Base-by-base conservation (phyloP, 2,888 invertebrate species). In the Callosobruchus maculatus region DNA sequence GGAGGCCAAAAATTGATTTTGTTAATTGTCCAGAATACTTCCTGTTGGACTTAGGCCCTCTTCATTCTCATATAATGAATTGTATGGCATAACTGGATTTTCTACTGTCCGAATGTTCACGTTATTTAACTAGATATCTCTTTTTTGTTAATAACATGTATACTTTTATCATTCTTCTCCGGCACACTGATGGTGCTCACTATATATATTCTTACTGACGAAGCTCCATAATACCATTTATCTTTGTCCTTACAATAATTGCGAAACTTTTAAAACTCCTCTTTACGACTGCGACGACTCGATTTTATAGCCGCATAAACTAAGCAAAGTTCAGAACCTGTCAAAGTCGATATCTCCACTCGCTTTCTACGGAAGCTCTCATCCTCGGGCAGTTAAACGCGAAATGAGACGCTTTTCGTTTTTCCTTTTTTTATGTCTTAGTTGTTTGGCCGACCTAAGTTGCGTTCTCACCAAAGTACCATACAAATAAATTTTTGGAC, bases 181-280 rank as follows among this genome's bases (percentile, higher is more conserved):
- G n/a, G n/a, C n/a, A n/a, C n/a, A n/a, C n/a, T n/a, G n/a, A n/a
- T n/a, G n/a, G n/a, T n/a, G n/a, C n/a, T n/a, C n/a, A n/a, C n/a
- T n/a, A n/a, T n/a, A n/a, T n/a, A n/a, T 67, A 2, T 67, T 21
- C 68, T 21, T 1, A 1, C 21, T 4, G 68, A 9, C 21, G 68
- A 20, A 4, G 2, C 21, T 22, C 13, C 68, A 68, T 68, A 68
- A 68, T 68, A 21, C 68, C 68, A 22, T 68, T 68, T 68, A 68
- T 68, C 68, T 68, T 49, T 68, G 21, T 68, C 68, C 68, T 22
- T 21, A 68, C 68, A 68, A 68, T 68, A 68, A 68, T 68, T 68
- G 68, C 21, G 68, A 22, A 68, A 68, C 68, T 68, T 68, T 68
- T 68, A 21, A 68, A 68, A 68, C 22, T 68, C 68, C 68, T 22